A percentile compares a stretch with the other conserved stretches of the same genome.
Evolutionary conservation across 2,888 invertebrate genomes (phyloP).

Genomic region (Acrocyrtus sp.): DNA sequence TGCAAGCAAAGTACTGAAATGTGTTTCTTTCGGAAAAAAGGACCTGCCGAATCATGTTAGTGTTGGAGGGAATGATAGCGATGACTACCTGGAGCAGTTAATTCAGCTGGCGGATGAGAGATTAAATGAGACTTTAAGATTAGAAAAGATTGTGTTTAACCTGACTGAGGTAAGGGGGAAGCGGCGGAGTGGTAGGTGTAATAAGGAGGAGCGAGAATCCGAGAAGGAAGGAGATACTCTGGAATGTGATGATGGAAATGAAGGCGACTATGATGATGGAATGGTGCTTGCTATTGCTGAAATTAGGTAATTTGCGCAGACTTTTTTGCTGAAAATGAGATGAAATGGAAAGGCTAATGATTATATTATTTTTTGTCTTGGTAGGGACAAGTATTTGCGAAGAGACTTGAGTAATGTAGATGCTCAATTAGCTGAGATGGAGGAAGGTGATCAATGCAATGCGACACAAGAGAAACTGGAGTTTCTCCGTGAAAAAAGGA

Average conservation of each 20-base stretch:
- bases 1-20: too few species aligned
- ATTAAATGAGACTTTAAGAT: neutral
- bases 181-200: too few species aligned
- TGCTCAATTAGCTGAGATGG: slow-evolving; percentile 51
- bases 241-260: too few species aligned
- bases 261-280: neutral
- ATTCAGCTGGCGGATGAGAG: slow-evolving; percentile 37
- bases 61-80: slow-evolving; percentile 1
- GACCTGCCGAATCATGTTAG: neutral
- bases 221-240: too few species aligned
- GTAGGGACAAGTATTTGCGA: slow-evolving; percentile 50
- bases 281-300: slow-evolving; percentile 3
- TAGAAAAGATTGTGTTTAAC: slow-evolving; percentile 10
- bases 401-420: slow-evolving; percentile 51
- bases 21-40: too few species aligned
- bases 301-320: slow-evolving; percentile 5
- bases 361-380: too few species aligned
- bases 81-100: slow-evolving; percentile 40
- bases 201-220: too few species aligned
- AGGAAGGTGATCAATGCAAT: neutral
- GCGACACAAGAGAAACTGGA: neutral
- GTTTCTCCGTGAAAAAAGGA: neutral
- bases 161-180: neutral
- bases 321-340: too few species aligned
- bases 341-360: too few species aligned